A percentile compares a stretch with the other conserved stretches of the same genome.
These are phyloP conservation scores for Hemibagrus wyckioides DNA, from an alignment of 2,113 vertebrate genomes.

Conservation along the genomic window DNA sequence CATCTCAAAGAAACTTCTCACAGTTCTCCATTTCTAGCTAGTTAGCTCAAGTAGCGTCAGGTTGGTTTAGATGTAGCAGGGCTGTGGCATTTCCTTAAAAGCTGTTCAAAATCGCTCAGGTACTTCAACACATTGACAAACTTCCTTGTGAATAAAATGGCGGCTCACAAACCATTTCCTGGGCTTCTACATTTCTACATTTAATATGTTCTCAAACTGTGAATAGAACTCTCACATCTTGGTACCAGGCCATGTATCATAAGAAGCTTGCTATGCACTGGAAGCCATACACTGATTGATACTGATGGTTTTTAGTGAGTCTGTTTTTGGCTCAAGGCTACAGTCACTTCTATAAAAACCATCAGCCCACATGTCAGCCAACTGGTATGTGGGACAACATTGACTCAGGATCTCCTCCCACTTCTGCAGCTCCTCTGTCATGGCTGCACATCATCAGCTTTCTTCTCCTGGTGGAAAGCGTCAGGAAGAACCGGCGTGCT, in stretches of 20 bases:
- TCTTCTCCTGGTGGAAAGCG: not conserved
- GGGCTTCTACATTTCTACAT: not conserved
- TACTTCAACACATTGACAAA: not conserved
- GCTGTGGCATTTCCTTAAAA: not conserved
- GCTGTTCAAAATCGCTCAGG: not conserved
- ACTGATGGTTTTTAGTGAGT: conserved; percentile 42
- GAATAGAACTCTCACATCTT: not conserved
- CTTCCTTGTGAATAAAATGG: not conserved
- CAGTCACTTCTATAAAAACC: conserved; percentile 60
- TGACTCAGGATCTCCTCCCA: conserved; percentile 45
- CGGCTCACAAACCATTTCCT: not conserved
- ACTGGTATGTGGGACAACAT: conserved; percentile 59
- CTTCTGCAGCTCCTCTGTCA: not conserved
- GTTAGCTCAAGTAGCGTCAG: not conserved
- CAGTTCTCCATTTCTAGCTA: not conserved
- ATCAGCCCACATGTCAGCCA: conserved; percentile 64
- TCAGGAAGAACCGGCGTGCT: conserved; percentile 33
- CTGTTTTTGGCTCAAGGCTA: conserved; percentile 36
- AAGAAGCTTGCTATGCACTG: not conserved
- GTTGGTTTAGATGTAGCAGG: not conserved
- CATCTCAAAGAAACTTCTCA: not conserved
- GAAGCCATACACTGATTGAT: conserved; percentile 32
- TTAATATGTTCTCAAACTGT: not conserved
- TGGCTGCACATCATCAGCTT: conserved; percentile 4
- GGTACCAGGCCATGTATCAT: conserved; percentile 15